phyloP scores from a whole-genome alignment of 92 coral and sea anemone genomes.

The Siderastrea radians region DNA sequence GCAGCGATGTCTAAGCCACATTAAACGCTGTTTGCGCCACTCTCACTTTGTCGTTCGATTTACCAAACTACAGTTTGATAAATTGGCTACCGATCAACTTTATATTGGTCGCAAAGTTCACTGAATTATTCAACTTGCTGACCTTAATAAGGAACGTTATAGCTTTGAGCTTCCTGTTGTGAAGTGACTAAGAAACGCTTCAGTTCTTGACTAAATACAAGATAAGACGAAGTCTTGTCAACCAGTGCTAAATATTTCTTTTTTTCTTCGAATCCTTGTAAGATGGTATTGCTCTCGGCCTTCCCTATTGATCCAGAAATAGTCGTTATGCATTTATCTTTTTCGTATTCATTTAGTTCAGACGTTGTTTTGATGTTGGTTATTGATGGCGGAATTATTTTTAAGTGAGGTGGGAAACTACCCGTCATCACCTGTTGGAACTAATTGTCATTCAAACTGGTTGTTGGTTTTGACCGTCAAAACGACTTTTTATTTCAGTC shows the following conservation, averaged over 20 bases:
- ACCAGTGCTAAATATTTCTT: no score
- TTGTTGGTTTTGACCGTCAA: not conserved
- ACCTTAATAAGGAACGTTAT: not conserved
- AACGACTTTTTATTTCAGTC: no score
- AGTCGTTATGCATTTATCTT: not conserved
- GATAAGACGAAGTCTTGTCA: no score
- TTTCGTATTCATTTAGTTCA: not conserved
- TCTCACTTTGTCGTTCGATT: not conserved
- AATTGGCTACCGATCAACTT: not conserved
- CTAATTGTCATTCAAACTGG: conserved; percentile 32
- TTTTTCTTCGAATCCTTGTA: no score
- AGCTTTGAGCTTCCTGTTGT: not conserved
- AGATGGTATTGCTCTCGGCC: no score
- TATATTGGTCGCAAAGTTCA: not conserved
- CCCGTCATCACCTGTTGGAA: conserved; percentile 36
- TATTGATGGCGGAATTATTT: conserved; percentile 18
- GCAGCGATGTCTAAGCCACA: no score
- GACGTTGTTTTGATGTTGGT: not conserved
- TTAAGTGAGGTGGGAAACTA: conserved; percentile 21
- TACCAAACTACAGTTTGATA: not conserved
- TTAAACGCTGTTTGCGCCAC: not conserved
- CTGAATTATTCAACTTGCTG: no score
- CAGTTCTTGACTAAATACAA: no score
- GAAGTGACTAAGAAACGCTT: no score
- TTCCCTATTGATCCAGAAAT: not conserved